These are phyloP conservation scores for Nibea coibor DNA, from an alignment of 2,113 vertebrate genomes.

Conservation along the genomic window DNA sequence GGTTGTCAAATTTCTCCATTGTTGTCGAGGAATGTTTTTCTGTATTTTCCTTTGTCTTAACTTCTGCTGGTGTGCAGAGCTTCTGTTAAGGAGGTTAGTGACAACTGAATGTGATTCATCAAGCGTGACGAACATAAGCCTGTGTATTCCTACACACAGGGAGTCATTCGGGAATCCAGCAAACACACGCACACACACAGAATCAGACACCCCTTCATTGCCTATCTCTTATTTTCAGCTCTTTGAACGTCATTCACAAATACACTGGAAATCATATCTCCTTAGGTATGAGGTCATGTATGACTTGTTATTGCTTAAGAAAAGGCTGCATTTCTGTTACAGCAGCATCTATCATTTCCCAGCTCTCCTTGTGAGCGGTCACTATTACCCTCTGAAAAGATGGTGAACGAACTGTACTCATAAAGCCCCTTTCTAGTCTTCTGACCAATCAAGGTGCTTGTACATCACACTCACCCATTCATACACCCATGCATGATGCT, in stretches of 20 bases:
- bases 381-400: slow-evolving; percentile 24
- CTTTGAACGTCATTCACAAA: slow-evolving; percentile 35
- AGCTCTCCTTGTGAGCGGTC: slow-evolving; percentile 11
- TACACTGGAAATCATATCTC: slow-evolving; percentile 7
- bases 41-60: slow-evolving; percentile 17
- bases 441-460: too few species aligned
- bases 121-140: slow-evolving; percentile 33
- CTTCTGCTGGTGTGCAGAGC: slow-evolving; percentile 27
- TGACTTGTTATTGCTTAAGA: slow-evolving; percentile 28
- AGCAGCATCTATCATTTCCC: background rate
- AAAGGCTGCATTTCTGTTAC: slow-evolving; percentile 39
- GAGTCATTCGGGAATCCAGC: slow-evolving; percentile 28
- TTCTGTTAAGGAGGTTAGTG: slow-evolving; percentile 37
- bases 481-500: too few species aligned
- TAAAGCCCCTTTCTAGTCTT: too few species aligned
- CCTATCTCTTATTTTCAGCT: slow-evolving; percentile 1
- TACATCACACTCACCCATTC: too few species aligned
- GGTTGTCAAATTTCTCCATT: slow-evolving; percentile 42
- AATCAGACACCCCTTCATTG: background rate
- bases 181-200: slow-evolving; percentile 15
- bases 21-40: slow-evolving; percentile 38
- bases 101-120: slow-evolving; percentile 53
- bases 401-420: too few species aligned
- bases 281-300: background rate
- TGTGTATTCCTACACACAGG: slow-evolving; percentile 19